Evolutionary conservation across 2,797 vertebrate species (phyloP).

Genomic region (Champsocephalus gunnari): DNA sequence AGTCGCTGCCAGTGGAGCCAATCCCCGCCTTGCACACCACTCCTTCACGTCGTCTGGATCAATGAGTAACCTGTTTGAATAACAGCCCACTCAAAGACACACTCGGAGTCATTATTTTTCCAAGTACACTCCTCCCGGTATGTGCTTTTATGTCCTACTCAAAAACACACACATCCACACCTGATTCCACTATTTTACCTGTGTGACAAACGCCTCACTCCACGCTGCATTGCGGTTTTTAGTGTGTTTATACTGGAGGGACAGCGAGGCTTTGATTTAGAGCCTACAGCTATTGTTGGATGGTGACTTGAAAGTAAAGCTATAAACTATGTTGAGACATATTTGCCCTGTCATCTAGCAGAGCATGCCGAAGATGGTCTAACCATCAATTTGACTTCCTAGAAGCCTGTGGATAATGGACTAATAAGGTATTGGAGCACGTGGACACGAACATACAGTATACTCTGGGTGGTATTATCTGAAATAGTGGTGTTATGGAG

Average conservation of each 20-base stretch:
- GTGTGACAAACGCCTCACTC: conserved; percentile 57
- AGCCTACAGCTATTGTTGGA: conserved; percentile 74
- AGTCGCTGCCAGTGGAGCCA: conserved; percentile 50
- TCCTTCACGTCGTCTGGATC: conserved; percentile 71
- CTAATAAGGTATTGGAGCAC: conserved; percentile 66
- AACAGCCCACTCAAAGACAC: conserved; percentile 55
- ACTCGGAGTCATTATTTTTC: conserved; percentile 62
- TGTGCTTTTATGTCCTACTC: conserved; percentile 67
- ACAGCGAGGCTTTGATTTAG: conserved; percentile 61
- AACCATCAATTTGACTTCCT: conserved; percentile 79
- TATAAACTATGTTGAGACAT: conserved; percentile 80
- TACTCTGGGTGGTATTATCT: conserved; percentile 23
- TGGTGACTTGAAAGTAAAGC: conserved; percentile 76
- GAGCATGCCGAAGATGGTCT: conserved; percentile 61
- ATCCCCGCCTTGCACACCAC: conserved; percentile 74
- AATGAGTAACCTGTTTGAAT: conserved; percentile 80
- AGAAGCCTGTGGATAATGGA: conserved; percentile 68
- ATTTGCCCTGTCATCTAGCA: conserved; percentile 80
- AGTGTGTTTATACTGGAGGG: conserved; percentile 70
- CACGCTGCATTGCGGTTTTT: conserved; percentile 39
- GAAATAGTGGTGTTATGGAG: conserved; percentile 1
- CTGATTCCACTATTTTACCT: conserved; percentile 48
- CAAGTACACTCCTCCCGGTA: conserved; percentile 60
- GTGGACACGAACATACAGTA: conserved; percentile 55
- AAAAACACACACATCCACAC: conserved; percentile 43